Percentiles rank a stretch among this genome's conserved stretches.
phyloP scores from a whole-genome alignment of 2,797 vertebrate genomes.

The Gallinago stenura region DNA sequence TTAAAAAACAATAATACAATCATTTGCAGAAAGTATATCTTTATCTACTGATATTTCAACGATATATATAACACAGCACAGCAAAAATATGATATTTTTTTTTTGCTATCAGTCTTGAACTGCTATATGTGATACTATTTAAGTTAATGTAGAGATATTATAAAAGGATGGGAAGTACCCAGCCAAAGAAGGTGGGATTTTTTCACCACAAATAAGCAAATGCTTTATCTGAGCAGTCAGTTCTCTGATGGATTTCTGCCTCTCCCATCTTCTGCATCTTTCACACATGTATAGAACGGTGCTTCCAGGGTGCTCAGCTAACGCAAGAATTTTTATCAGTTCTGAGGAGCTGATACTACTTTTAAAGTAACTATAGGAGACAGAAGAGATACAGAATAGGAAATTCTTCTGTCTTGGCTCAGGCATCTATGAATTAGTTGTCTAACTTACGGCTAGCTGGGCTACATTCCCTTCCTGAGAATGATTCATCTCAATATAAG shows the following conservation, averaged over 20 bases:
- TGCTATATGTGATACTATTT: neutral
- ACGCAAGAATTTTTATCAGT: neutral
- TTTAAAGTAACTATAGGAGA: neutral
- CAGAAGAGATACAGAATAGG: neutral
- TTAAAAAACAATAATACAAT: neutral
- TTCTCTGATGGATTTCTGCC: neutral
- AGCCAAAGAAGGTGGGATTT: neutral
- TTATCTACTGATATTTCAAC: neutral
- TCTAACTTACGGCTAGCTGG: neutral
- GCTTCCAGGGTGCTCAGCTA: neutral
- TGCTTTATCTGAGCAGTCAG: neutral
- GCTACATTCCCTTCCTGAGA: neutral
- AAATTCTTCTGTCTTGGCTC: neutral
- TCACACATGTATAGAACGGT: neutral
- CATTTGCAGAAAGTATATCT: neutral
- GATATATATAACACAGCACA: neutral
- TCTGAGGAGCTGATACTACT: neutral
- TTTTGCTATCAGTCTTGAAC: neutral
- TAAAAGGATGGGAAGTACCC: neutral
- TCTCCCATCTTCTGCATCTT: neutral
- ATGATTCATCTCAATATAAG: constrained; percentile 7
- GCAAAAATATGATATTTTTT: neutral
- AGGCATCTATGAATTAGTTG: neutral
- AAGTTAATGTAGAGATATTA: neutral
- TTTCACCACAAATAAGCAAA: neutral